These are phyloP conservation scores for Neofelis nebulosa DNA, from an alignment of 2,113 vertebrate genomes.

Conservation along the genomic window DNA sequence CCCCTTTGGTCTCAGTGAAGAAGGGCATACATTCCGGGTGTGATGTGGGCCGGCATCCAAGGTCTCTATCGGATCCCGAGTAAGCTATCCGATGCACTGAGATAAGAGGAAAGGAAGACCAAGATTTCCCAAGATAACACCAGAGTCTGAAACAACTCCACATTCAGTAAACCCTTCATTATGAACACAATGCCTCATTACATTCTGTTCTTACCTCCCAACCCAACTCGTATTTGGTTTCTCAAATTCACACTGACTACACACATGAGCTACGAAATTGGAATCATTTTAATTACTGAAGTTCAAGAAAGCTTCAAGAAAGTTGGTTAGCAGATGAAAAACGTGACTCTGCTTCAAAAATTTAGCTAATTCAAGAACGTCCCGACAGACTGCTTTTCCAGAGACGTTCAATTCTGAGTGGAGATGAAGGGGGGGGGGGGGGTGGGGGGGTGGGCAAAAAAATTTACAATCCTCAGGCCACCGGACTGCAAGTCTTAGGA, in stretches of 20 bases:
- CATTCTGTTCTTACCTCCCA: background rate
- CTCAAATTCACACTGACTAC: conserved; percentile 32
- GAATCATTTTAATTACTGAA: conserved; percentile 44
- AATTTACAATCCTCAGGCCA: background rate
- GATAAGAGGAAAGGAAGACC: conserved; percentile 29
- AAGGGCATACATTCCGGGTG: background rate
- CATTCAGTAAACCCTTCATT: conserved; percentile 9
- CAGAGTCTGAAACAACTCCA: background rate
- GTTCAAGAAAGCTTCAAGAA: conserved; percentile 40
- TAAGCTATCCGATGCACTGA: background rate
- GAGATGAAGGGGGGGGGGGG: background rate
- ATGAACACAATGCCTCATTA: background rate
- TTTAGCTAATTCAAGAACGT: conserved; percentile 14
- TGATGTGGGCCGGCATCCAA: background rate
- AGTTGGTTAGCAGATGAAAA: conserved; percentile 52
- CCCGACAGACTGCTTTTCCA: conserved; percentile 14
- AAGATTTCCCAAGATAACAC: background rate
- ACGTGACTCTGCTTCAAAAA: background rate
- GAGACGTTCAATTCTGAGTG: conserved; percentile 26
- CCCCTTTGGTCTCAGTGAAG: background rate
- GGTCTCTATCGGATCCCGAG: background rate
- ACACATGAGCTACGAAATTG: conserved; percentile 2
- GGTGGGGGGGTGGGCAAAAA: background rate
- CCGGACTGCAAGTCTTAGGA: background rate
- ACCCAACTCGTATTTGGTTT: background rate